Evolutionary conservation across 2,113 vertebrate genomes (phyloP).

Genomic region (Plectropomus leopardus): DNA sequence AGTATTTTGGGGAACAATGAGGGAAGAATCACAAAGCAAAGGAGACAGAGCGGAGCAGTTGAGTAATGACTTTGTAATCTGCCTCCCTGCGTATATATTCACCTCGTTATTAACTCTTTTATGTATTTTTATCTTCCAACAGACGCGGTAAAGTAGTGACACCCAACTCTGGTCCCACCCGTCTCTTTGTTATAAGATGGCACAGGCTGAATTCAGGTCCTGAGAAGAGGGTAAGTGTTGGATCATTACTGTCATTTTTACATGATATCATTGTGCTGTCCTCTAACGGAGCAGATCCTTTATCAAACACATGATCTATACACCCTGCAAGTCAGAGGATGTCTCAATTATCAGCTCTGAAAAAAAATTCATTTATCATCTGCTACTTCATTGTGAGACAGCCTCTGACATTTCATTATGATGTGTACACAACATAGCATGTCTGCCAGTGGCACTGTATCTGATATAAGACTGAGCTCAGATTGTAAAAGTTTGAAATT

Average conservation of each 20-base stretch:
- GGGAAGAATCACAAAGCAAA: slow-evolving; percentile 71
- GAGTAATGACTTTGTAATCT: slow-evolving; percentile 77
- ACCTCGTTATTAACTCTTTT: slow-evolving; percentile 50
- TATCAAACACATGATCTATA: slow-evolving; percentile 63
- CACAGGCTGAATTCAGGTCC: slow-evolving; percentile 42
- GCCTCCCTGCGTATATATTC: slow-evolving; percentile 61
- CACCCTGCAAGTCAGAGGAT: slow-evolving; percentile 49
- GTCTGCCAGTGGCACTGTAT: neutral
- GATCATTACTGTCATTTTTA: slow-evolving; percentile 64
- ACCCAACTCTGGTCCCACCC: slow-evolving; percentile 61
- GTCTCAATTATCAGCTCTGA: slow-evolving; percentile 57
- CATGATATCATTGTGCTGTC: slow-evolving; percentile 55
- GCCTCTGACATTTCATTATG: slow-evolving; percentile 19
- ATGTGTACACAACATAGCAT: slow-evolving; percentile 8
- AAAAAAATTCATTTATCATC: slow-evolving; percentile 63
- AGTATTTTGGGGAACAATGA: slow-evolving; percentile 77
- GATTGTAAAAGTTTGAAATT: neutral
- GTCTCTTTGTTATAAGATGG: slow-evolving; percentile 50
- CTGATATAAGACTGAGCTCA: neutral
- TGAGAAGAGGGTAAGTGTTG: slow-evolving; percentile 55
- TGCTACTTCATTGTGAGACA: neutral
- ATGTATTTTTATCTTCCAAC: slow-evolving; percentile 54
- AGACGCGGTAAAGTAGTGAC: slow-evolving; percentile 56
- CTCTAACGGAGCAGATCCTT: slow-evolving; percentile 56
- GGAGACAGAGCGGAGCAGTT: slow-evolving; percentile 55